Evolutionary conservation across 2,797 vertebrate genomes (phyloP), one percentile per base, ranked within the genome.

Genomic region (Chelonia mydas): DNA sequence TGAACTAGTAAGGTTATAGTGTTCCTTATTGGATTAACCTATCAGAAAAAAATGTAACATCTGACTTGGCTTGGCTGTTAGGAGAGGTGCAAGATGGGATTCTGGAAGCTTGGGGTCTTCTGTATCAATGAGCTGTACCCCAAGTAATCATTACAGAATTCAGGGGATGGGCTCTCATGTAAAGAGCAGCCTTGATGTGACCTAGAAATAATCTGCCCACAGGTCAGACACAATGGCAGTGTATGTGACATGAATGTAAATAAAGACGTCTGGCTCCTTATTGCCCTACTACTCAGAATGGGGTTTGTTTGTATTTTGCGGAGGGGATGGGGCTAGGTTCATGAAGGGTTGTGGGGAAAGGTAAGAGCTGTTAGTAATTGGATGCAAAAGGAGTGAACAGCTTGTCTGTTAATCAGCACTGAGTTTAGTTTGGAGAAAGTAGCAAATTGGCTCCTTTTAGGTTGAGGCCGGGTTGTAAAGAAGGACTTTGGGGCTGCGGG

Each of bases 351-450:
- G 47, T 57, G 90, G 78, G 55, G 81, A 74, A 54, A 68, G 82
- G 68, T 89, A 87, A 84, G 96, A 96, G 88, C 94, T 92, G 94
- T 89, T 95, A 78, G 87, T 82, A 87, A 51, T 79, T 45, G 49
- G 76, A 31, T 92, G 86, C 77, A 83, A 65, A 84, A 90, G 89
- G 84, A 94, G 87, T 50, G 83, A 86, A 92, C 86, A 95, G 87
- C 61, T 86, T 93, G 79, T 82, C 92, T 94, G 91, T 57, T 95
- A 92, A 94, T 95, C 92, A 88, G 59, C 5, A 61, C 80, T 90
- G 45, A 53, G 51, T 96, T 96, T 94, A 85, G 74, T 37, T 90
- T 83, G 85, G 86, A 81, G 81, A 91, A 86, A 89, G 83, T 80
- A 61, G 91, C 61, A 51, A 19, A 93, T 84, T 55, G 91, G 85